phyloP scores from a whole-genome alignment of 2,797 vertebrate genomes.

The Rhynchotus rufescens region DNA sequence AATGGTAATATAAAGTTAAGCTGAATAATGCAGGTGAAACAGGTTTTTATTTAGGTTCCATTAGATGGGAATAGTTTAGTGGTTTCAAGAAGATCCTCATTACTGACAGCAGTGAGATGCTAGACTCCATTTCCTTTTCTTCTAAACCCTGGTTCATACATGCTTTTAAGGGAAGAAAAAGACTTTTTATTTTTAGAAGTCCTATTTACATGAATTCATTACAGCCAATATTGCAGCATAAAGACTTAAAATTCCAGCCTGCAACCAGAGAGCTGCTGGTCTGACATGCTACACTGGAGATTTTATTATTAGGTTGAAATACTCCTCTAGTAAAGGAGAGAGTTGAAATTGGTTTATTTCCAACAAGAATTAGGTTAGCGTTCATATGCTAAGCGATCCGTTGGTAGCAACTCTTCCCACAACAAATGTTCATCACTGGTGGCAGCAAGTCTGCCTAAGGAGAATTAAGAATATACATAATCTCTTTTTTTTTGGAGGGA shows the following conservation, averaged over 20 bases:
- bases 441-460: constrained; percentile 57
- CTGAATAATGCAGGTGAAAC: neutral
- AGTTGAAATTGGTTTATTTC: constrained; percentile 65
- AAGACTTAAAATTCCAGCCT: constrained; percentile 62
- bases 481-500: neutral
- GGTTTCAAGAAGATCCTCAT: neutral
- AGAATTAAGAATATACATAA: constrained; percentile 41
- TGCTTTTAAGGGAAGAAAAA: constrained; percentile 29
- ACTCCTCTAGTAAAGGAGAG: constrained; percentile 41
- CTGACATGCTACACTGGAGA: constrained; percentile 61
- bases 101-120: neutral
- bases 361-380: constrained; percentile 67
- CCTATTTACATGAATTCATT: constrained; percentile 48
- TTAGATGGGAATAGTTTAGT: neutral
- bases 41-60: neutral
- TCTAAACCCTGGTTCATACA: neutral
- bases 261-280: constrained; percentile 54
- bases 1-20: neutral
- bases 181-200: constrained; percentile 44
- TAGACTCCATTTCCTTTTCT: neutral
- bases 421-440: constrained; percentile 60
- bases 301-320: constrained; percentile 70
- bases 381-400: constrained; percentile 60
- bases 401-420: constrained; percentile 60
- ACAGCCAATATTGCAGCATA: constrained; percentile 34